Percentiles rank a stretch among this genome's conserved stretches.
Evolutionary conservation across 2,888 invertebrate genomes (phyloP).

Genomic region (Xestobium rufovillosum): DNA sequence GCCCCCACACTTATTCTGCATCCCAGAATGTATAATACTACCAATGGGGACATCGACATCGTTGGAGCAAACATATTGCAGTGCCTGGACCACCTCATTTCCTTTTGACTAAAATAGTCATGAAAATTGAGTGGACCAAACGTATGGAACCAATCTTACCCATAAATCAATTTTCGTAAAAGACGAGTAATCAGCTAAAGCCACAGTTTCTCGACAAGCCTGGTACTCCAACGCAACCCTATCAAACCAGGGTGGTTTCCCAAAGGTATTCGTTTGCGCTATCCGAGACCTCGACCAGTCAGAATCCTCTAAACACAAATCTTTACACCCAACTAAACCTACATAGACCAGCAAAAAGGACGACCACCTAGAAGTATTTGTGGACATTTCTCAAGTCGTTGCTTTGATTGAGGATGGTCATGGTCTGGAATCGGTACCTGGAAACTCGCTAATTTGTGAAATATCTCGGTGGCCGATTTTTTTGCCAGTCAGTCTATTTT

Average conservation of each 20-base stretch:
- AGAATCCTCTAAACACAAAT: too few relatives aligned
- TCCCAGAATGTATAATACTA: conserved; percentile 92
- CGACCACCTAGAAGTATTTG: too few relatives aligned
- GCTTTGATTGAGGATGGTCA: too few relatives aligned
- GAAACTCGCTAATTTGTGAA: too few relatives aligned
- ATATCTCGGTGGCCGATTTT: too few relatives aligned
- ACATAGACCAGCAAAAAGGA: too few relatives aligned
- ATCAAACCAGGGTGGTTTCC: conserved; percentile 91
- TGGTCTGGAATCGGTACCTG: too few relatives aligned
- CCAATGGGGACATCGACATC: conserved; percentile 92
- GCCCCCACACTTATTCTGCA: conserved; percentile 92
- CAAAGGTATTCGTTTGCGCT: conserved; percentile 76
- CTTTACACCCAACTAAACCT: too few relatives aligned
- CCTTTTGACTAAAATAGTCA: conserved; percentile 62
- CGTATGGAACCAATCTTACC: conserved; percentile 47
- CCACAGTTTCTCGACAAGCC: conserved; percentile 87
- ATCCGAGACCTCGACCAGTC: conserved; percentile 54
- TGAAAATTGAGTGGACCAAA: not conserved
- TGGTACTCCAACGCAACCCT: conserved; percentile 82
- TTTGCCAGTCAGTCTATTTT: too few relatives aligned
- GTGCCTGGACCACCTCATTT: conserved; percentile 75
- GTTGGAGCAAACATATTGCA: conserved; percentile 93
- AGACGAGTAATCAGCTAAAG: conserved; percentile 92
- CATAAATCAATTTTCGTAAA: conserved; percentile 94
- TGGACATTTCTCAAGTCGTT: too few relatives aligned